Evolutionary conservation across 2,888 invertebrate genomes (phyloP), one percentile per base, ranked within the genome.

Genomic region (Cryptus armator): DNA sequence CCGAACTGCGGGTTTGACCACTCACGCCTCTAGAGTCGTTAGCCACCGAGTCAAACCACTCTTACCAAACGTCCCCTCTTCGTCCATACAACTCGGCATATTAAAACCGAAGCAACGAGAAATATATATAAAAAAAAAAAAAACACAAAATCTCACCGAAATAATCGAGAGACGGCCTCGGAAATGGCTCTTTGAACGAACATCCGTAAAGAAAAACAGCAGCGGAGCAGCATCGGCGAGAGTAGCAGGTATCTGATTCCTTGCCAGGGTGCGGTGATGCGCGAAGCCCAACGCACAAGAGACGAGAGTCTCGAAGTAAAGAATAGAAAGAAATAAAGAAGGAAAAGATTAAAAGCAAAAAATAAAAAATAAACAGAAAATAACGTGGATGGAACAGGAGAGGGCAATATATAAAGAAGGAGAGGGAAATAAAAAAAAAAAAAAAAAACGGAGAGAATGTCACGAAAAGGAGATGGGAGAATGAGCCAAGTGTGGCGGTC

Each of bases 1-100:
- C 89, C 87, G 89, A 88, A 88, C 88, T 88, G 81, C 66, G 74
- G 71, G 48, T 81, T 59, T 68, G 80, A 70, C 76, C 83, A 70
- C 76, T 77, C 82, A 67, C 72, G 74, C 81, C 71, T 70, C 66
- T 43, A 56, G 64, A 74, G 59, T 74, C 74, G 74, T 81, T 81
- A 75, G 46, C 72, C 72, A 76, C 53, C 75, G 16, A 74, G 59
- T 67, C 77, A 72, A 70, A 74, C 51, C 77, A 44, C 53, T 53
- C 37, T 46, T 37, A 68, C 56, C 71, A 59, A 32, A 46, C 62
- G 19, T 62, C 43, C 32, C 66, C 37, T 37, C 9, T 9, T 68
- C 59, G 48, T 75, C 37, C 53, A 16, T n/a, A 5, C 62, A n/a
- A 51, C 16, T 44, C 59, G 59, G 67, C 66, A 29, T 74, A 81